Evolutionary conservation across 2,888 invertebrate genomes (phyloP).

Genomic region (Agrilus biguttatus): DNA sequence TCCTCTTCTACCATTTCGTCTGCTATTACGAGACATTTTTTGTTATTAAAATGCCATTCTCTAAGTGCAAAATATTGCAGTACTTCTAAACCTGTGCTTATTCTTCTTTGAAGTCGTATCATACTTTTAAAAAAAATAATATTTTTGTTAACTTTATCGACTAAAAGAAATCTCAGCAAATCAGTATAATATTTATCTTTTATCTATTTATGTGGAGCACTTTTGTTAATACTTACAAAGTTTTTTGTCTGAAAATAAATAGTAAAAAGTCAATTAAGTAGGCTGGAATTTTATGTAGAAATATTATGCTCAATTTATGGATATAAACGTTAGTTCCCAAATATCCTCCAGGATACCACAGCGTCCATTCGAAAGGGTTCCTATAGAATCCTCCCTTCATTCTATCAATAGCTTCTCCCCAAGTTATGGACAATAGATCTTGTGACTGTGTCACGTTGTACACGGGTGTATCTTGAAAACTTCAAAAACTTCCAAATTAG

Average conservation of each 20-base stretch:
- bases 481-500: too few relatives aligned
- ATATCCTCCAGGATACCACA: slow-evolving; percentile 63
- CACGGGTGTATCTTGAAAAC: slow-evolving; percentile 33
- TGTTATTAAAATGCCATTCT: slow-evolving; percentile 59
- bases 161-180: too few relatives aligned
- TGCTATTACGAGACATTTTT: slow-evolving; percentile 38
- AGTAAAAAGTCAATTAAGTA: slow-evolving; percentile 55
- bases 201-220: too few relatives aligned
- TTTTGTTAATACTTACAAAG: slow-evolving; percentile 45
- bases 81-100: slow-evolving; percentile 41
- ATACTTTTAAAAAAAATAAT: slow-evolving; percentile 30
- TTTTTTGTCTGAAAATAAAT: slow-evolving; percentile 50
- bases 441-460: slow-evolving; percentile 68
- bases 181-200: not conserved
- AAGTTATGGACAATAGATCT: slow-evolving; percentile 55
- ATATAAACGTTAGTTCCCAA: slow-evolving; percentile 45
- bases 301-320: slow-evolving; percentile 48
- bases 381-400: slow-evolving; percentile 43
- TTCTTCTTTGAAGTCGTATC: slow-evolving; percentile 43
- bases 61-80: slow-evolving; percentile 65
- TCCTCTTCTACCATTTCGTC: slow-evolving; percentile 38
- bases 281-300: slow-evolving; percentile 59
- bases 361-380: slow-evolving; percentile 54
- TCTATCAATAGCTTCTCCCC: slow-evolving; percentile 62
- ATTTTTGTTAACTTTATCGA: too few relatives aligned